phyloP scores from a whole-genome alignment of 2,888 invertebrate species.

The Acleris laterana region DNA sequence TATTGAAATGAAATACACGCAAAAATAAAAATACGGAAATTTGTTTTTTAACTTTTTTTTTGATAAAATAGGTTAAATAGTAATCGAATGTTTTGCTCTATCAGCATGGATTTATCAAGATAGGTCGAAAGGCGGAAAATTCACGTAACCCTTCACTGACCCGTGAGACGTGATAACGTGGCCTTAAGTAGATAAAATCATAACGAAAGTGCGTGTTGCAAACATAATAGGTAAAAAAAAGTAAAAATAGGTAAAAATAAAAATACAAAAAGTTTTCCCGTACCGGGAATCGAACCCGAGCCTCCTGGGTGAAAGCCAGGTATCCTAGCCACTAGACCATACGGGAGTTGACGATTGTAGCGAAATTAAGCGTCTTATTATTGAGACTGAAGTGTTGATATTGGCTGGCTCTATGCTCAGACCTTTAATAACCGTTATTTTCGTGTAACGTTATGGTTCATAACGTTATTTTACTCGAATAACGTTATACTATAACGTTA shows the following conservation, averaged over 20 bases:
- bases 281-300: slow-evolving; percentile 90
- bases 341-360: slow-evolving; percentile 60
- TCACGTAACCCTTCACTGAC: not conserved
- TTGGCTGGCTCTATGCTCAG: no score
- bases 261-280: slow-evolving; percentile 70
- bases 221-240: no score
- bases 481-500: no score
- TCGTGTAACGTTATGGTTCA: no score
- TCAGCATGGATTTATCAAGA: not conserved
- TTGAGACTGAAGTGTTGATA: not conserved
- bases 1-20: no score
- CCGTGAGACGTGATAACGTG: slow-evolving; percentile 2
- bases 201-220: not conserved
- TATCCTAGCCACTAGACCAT: slow-evolving; percentile 88
- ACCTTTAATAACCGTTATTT: no score
- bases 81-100: not conserved
- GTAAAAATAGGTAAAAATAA: not conserved
- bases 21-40: no score
- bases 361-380: slow-evolving; percentile 12
- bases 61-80: no score
- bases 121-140: slow-evolving; percentile 11
- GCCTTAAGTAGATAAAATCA: not conserved
- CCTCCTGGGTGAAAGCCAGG: slow-evolving; percentile 89
- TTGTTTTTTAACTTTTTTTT: no score
- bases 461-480: no score